phyloP scores from a whole-genome alignment of 2,113 vertebrate species.

The Circaetus gallicus region DNA sequence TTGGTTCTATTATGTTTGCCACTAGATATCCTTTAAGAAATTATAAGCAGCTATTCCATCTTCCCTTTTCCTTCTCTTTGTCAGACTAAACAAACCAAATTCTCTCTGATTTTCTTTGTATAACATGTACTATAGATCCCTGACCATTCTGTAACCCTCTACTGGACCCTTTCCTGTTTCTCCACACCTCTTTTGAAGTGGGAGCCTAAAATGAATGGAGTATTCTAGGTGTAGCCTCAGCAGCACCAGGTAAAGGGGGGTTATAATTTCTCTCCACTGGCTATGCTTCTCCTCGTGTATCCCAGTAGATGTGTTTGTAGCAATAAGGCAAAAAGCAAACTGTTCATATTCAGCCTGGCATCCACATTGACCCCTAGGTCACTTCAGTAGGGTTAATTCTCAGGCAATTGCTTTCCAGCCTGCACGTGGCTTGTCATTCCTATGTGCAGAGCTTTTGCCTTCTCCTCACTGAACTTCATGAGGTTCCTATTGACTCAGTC shows the following conservation, averaged over 20 bases:
- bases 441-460: not conserved
- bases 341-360: not conserved
- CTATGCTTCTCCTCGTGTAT: not conserved
- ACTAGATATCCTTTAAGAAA: not conserved
- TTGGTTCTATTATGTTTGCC: not conserved
- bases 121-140: not conserved
- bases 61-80: not conserved
- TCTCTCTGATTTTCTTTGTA: not conserved
- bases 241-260: not conserved
- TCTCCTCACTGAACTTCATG: not conserved
- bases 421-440: not conserved
- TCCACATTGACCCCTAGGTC: not conserved
- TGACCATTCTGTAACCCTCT: not conserved
- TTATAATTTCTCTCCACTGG: not conserved
- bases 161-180: not conserved
- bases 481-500: not conserved
- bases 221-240: not conserved
- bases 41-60: not conserved
- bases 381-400: not conserved
- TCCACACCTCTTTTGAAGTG: not conserved
- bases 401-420: not conserved
- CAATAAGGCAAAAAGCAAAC: not conserved
- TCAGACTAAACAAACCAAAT: not conserved
- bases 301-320: accelerated
- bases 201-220: not conserved